Evolutionary conservation across 1,140 invertebrate species (phyloP).

Genomic region (Microvelia longipes): DNA sequence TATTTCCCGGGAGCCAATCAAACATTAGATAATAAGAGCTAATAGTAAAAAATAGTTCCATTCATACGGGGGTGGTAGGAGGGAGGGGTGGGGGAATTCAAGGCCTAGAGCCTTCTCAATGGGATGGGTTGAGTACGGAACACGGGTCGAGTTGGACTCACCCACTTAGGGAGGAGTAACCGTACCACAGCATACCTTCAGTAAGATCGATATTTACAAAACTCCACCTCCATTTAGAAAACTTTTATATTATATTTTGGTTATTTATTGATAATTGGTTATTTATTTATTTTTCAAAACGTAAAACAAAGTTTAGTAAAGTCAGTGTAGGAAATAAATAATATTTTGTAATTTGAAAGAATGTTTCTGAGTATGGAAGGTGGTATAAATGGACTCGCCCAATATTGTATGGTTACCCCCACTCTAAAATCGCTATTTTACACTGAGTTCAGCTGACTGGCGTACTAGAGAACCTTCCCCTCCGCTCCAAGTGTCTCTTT

Average conservation of each 20-base stretch:
- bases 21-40: too few relatives aligned
- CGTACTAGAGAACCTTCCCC: not conserved
- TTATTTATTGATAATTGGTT: too few relatives aligned
- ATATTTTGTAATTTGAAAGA: too few relatives aligned
- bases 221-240: too few relatives aligned
- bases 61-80: not conserved
- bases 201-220: not conserved
- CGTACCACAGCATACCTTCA: too few relatives aligned
- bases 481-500: not conserved
- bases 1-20: too few relatives aligned
- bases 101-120: not conserved
- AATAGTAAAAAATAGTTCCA: not conserved
- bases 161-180: not conserved
- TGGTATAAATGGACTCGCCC: not conserved
- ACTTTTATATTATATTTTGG: too few relatives aligned
- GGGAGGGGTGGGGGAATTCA: too few relatives aligned
- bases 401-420: not conserved
- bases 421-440: not conserved
- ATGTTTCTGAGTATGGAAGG: too few relatives aligned
- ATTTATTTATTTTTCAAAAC: too few relatives aligned
- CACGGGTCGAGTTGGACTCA: not conserved
- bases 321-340: too few relatives aligned
- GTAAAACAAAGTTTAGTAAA: too few relatives aligned
- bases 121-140: not conserved
- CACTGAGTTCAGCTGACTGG: not conserved